These are phyloP conservation scores for Pteropus alecto DNA, from an alignment of 2,113 vertebrate genomes.

Conservation along the genomic window DNA sequence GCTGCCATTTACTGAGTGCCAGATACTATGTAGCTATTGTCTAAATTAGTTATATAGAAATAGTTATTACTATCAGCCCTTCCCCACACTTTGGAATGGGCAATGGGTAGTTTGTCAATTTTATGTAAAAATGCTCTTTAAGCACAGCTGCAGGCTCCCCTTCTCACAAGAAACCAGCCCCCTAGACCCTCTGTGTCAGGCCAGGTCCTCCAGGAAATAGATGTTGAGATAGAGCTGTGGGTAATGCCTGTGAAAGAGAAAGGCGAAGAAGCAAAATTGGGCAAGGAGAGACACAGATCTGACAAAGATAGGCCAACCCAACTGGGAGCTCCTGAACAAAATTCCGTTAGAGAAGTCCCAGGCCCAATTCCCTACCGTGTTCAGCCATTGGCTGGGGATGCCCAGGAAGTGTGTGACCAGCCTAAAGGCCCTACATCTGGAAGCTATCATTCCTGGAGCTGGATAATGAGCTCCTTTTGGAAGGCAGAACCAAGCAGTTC, in stretches of 20 bases:
- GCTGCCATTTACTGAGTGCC: neutral
- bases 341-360: neutral
- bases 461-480: neutral
- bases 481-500: neutral
- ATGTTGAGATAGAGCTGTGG: neutral
- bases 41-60: neutral
- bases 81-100: neutral
- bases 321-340: neutral
- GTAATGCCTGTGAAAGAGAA: neutral
- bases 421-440: neutral
- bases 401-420: neutral
- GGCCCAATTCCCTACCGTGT: too few species aligned
- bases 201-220: neutral
- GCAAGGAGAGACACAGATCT: neutral
- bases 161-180: neutral
- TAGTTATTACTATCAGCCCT: neutral
- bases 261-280: neutral
- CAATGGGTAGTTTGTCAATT: neutral
- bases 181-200: neutral
- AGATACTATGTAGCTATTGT: neutral
- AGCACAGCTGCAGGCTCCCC: neutral
- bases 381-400: neutral
- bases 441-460: neutral
- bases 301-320: neutral
- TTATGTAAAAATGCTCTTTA: neutral